phyloP scores from a whole-genome alignment of 2,113 vertebrate species.

The Canis aureus region DNA sequence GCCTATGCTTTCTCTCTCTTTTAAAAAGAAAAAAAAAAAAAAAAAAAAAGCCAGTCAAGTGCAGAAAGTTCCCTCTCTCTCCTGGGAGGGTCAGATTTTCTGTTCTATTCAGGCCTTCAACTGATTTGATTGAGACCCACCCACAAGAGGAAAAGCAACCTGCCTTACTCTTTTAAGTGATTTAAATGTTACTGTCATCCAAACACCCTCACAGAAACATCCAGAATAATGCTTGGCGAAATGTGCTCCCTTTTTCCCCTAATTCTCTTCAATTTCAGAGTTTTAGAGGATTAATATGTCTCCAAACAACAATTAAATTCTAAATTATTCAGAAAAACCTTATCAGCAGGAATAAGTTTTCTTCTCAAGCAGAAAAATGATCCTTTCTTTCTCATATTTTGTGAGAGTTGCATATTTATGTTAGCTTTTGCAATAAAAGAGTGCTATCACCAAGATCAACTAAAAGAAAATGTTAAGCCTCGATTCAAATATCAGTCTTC shows the following conservation, averaged over 20 bases:
- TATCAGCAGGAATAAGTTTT: neutral
- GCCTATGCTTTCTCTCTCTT: neutral
- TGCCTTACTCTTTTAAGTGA: neutral
- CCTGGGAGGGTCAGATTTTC: neutral
- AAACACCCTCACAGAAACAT: neutral
- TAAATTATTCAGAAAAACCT: neutral
- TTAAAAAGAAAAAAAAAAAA: no score
- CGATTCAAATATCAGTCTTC: conserved; percentile 60
- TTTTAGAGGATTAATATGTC: neutral
- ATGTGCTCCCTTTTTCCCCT: neutral
- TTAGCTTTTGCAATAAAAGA: neutral
- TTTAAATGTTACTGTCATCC: neutral
- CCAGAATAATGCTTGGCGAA: neutral
- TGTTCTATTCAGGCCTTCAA: neutral
- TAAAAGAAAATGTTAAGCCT: conserved; percentile 34
- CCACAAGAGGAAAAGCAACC: neutral
- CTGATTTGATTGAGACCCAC: neutral
- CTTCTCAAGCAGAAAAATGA: conserved; percentile 21
- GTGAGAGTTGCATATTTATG: neutral
- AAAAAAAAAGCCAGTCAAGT: neutral
- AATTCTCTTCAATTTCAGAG: conserved; percentile 35
- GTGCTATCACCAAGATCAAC: conserved; percentile 11
- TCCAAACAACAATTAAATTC: neutral
- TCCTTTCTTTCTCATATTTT: conserved; percentile 32
- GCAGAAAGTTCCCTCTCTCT: neutral